phyloP scores from a whole-genome alignment of 2,113 vertebrate species.

The Pan paniscus region DNA sequence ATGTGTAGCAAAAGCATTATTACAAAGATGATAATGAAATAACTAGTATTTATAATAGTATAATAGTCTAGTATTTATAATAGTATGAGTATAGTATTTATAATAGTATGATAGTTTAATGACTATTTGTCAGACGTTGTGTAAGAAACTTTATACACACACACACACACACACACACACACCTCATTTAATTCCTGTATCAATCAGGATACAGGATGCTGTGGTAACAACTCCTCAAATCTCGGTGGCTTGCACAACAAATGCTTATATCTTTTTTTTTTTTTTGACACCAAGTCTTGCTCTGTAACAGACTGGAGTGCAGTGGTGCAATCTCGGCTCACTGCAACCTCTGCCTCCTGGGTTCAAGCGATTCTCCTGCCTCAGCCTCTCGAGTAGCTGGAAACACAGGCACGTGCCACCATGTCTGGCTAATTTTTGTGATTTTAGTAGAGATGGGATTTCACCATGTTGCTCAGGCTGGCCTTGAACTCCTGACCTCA shows the following conservation, averaged over 20 bases:
- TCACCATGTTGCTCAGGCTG: too few species aligned
- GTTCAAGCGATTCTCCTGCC: too few species aligned
- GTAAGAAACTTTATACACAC: background rate
- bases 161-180: background rate
- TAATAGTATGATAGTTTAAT: background rate
- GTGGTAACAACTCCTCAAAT: background rate
- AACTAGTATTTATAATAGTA: background rate
- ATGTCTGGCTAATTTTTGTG: too few species aligned
- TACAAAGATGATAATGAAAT: background rate
- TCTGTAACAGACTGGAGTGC: too few species aligned
- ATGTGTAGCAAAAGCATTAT: background rate
- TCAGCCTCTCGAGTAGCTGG: too few species aligned
- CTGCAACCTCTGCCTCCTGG: too few species aligned
- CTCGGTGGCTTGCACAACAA: background rate
- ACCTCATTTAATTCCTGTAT: background rate
- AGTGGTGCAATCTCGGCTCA: too few species aligned
- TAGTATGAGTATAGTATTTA: background rate
- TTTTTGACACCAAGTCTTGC: too few species aligned
- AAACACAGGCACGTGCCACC: too few species aligned
- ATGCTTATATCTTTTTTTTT: background rate
- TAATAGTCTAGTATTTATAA: background rate
- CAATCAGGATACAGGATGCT: background rate
- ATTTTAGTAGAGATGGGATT: too few species aligned
- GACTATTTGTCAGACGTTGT: background rate
- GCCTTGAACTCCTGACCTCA: too few species aligned